Conservation (phyloP, 2,113 vertebrate genomes). For the Psilopogon haemacephalus region DNA sequence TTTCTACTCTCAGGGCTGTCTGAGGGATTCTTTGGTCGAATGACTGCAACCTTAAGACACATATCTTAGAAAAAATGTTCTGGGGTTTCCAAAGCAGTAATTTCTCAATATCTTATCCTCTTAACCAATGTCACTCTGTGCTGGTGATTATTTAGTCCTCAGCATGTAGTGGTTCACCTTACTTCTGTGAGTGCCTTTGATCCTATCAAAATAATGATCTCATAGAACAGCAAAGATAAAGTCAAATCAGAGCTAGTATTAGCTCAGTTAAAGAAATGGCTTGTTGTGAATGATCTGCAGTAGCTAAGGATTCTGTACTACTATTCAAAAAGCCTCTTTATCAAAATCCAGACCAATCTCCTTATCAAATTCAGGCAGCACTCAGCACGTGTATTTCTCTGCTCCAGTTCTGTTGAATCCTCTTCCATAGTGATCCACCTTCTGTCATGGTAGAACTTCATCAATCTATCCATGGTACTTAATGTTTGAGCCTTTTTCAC, state of each 20-base stretch:
- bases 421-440: background rate
- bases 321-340: background rate
- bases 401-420: background rate
- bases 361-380: background rate
- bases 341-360: background rate
- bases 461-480: background rate
- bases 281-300: background rate
- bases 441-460: background rate
- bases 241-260: background rate
- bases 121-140: background rate
- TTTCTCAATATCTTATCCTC: background rate
- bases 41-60: background rate
- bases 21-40: background rate
- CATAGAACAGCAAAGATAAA: rapidly evolving
- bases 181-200: background rate
- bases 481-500: background rate
- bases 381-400: background rate
- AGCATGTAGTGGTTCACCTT: background rate
- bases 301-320: background rate
- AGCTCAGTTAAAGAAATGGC: background rate
- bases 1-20: background rate
- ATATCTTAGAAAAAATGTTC: background rate
- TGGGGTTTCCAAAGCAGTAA: background rate
- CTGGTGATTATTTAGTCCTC: background rate
- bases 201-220: background rate